phyloP scores from a whole-genome alignment of 2,113 vertebrate species.

The Isichthys henryi region DNA sequence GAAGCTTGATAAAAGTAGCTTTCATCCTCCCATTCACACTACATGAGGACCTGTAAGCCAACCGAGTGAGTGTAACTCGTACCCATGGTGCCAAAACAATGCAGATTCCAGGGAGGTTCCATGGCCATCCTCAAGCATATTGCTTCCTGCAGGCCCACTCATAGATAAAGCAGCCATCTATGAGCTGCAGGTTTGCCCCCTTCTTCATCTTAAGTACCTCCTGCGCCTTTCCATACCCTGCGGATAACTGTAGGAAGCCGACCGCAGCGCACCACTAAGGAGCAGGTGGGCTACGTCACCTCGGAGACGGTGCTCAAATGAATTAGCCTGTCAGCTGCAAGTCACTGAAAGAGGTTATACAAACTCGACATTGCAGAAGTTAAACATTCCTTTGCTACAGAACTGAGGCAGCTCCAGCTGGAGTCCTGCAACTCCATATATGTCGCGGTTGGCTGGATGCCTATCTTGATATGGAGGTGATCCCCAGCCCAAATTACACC shows the following conservation, averaged over 20 bases:
- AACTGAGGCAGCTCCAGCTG: not conserved
- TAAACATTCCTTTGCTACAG: not conserved
- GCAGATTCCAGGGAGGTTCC: not conserved
- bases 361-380: not conserved
- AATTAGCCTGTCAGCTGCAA: not conserved
- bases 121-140: not conserved
- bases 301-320: not conserved
- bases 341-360: not conserved
- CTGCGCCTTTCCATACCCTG: not conserved
- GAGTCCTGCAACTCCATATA: not conserved
- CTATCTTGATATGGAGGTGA: not conserved
- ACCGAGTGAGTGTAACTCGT: not conserved
- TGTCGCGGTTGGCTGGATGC: not conserved
- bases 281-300: not conserved
- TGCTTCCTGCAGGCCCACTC: not conserved
- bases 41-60: not conserved
- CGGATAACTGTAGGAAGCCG: not conserved
- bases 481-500: not conserved
- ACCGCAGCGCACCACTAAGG: not conserved
- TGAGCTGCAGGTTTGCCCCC: not conserved
- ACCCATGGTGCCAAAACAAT: not conserved
- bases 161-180: not conserved
- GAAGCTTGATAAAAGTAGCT: not conserved
- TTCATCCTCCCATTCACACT: not conserved
- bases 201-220: not conserved